A percentile compares a stretch with the other conserved stretches of the same genome.
These are phyloP conservation scores for Ridgeia piscesae DNA, from an alignment of 1,140 invertebrate species.

Conservation along the genomic window DNA sequence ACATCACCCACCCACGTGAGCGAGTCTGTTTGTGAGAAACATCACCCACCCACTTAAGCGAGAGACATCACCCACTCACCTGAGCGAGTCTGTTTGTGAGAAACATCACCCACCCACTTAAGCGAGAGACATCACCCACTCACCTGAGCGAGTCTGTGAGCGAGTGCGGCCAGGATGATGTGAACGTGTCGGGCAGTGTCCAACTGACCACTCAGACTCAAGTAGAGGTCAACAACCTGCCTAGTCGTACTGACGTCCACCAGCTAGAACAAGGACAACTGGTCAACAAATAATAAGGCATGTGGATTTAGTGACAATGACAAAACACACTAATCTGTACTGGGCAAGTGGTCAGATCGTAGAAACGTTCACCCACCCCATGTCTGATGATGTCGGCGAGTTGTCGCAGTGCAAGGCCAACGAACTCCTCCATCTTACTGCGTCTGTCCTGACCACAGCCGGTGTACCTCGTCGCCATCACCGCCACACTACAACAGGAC, in stretches of 20 bases:
- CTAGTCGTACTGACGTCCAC: slow-evolving; percentile 35
- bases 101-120: not conserved
- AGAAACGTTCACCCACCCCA: not conserved
- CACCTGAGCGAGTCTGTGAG: slow-evolving; percentile 28
- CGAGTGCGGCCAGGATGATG: slow-evolving; percentile 32
- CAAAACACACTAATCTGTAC: not conserved
- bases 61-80: not conserved
- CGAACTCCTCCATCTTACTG: not conserved
- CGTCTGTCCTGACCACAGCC: not conserved
- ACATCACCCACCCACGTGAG: slow-evolving; percentile 30
- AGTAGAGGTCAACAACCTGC: slow-evolving; percentile 36
- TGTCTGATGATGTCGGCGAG: not conserved
- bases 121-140: not conserved
- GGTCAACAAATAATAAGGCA: not conserved
- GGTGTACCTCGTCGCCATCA: not conserved
- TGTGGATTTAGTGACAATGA: not conserved
- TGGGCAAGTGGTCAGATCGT: not conserved
- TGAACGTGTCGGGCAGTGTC: slow-evolving; percentile 31
- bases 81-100: not conserved
- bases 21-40: slow-evolving; percentile 34
- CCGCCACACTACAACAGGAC: not conserved
- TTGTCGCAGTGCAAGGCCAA: not conserved
- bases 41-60: too few relatives aligned
- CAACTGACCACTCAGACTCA: slow-evolving; percentile 34
- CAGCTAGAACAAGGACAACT: slow-evolving; percentile 29